Percentiles rank a stretch among this genome's conserved stretches.
Conservation (phyloP, 2,797 vertebrate species). For the Myioborus melanocephalus region DNA sequence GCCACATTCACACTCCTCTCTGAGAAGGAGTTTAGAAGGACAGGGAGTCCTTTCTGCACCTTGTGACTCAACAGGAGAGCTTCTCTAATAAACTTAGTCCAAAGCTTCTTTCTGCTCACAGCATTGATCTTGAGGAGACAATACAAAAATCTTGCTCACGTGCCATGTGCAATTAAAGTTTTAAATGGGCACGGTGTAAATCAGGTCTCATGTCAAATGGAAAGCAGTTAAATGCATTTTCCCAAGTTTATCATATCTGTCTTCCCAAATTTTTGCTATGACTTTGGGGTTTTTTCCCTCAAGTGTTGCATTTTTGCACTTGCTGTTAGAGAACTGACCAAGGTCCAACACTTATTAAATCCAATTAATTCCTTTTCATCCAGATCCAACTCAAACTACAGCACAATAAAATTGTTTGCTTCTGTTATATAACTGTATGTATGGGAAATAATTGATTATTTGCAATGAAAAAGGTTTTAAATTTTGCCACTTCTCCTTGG, state of each 20-base stretch:
- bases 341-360: neutral
- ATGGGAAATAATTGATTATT: neutral
- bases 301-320: neutral
- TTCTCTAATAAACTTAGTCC: neutral
- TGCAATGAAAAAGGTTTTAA: neutral
- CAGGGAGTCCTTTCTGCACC: neutral
- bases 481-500: neutral
- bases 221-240: neutral
- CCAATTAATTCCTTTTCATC: neutral
- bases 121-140: neutral
- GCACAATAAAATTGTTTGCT: neutral
- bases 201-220: neutral
- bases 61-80: accelerated
- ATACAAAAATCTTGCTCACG: neutral
- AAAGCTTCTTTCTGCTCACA: neutral
- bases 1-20: neutral
- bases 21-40: neutral
- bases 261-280: neutral
- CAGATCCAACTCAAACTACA: neutral
- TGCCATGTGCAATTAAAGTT: neutral
- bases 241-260: neutral
- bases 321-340: neutral
- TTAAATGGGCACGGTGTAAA: neutral
- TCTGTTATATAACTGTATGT: neutral
- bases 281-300: neutral